phyloP scores from a whole-genome alignment of 2,888 invertebrate species.

The Ditula angustiorana region DNA sequence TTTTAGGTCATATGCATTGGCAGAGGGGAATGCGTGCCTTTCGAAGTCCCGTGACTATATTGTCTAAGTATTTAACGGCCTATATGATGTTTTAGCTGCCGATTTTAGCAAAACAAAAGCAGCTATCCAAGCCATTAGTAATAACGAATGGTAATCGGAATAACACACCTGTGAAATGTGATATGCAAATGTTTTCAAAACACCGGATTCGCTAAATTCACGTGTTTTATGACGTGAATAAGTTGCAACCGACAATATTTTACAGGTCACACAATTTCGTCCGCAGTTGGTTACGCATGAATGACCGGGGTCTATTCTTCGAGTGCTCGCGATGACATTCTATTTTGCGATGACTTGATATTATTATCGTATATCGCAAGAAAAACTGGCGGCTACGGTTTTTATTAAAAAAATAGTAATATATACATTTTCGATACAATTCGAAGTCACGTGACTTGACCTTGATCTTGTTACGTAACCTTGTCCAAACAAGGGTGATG shows the following conservation, averaged over 20 bases:
- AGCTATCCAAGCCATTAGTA: slow-evolving; percentile 13
- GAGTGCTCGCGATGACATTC: slow-evolving; percentile 42
- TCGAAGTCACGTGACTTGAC: too few species aligned
- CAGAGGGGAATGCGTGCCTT: too few species aligned
- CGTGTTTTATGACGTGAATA: slow-evolving; percentile 42
- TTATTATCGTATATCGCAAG: too few species aligned
- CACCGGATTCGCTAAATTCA: slow-evolving; percentile 15
- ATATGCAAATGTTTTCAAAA: slow-evolving; percentile 27
- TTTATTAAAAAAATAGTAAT: too few species aligned
- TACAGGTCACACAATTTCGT: slow-evolving; percentile 60
- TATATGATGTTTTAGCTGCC: background rate
- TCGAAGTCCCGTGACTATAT: too few species aligned
- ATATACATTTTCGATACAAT: too few species aligned
- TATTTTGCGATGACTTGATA: too few species aligned
- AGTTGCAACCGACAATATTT: slow-evolving; percentile 56
- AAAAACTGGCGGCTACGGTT: too few species aligned
- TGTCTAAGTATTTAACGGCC: too few species aligned
- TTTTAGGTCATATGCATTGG: too few species aligned
- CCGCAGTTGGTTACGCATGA: slow-evolving; percentile 60
- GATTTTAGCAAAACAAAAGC: background rate
- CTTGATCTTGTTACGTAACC: too few species aligned
- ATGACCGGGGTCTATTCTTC: slow-evolving; percentile 48
- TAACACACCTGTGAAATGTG: slow-evolving; percentile 15
- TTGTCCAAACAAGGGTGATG: too few species aligned
- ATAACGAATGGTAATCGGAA: slow-evolving; percentile 18